Evolutionary conservation across 1,140 invertebrate genomes (phyloP).

Genomic region (Ceratina calcarata): DNA sequence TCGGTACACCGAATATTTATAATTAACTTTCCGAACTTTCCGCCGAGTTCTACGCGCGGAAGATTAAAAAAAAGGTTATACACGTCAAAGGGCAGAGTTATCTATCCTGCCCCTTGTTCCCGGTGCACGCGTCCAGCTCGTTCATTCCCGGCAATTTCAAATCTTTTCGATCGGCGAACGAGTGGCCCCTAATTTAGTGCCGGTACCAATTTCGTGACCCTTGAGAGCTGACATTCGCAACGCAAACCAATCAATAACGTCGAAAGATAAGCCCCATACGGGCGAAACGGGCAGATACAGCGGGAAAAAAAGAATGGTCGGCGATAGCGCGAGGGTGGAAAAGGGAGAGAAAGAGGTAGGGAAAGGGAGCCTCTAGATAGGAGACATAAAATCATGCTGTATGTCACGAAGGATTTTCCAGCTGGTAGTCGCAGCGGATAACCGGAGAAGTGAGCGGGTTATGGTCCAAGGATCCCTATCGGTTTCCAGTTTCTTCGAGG

Average conservation of each 20-base stretch:
- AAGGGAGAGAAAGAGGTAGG: background rate
- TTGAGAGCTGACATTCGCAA: constrained; percentile 15
- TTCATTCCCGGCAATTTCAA: background rate
- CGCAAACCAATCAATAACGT: constrained; percentile 29
- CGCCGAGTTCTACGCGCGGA: too few relatives aligned
- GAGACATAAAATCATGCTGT: constrained; percentile 29
- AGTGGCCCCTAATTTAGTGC: background rate
- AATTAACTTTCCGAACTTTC: too few relatives aligned
- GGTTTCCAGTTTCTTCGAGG: constrained; percentile 37
- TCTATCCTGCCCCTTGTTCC: too few relatives aligned
- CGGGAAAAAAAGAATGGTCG: background rate
- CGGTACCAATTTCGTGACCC: constrained; percentile 2
- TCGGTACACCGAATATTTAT: too few relatives aligned
- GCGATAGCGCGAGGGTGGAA: background rate
- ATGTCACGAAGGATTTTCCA: constrained; percentile 43
- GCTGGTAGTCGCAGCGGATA: constrained; percentile 47
- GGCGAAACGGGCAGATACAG: background rate
- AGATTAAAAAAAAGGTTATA: background rate
- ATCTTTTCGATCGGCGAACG: background rate
- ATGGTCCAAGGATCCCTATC: constrained; percentile 53
- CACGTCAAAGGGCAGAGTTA: too few relatives aligned
- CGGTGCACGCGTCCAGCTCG: too few relatives aligned
- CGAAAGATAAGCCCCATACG: constrained; percentile 8
- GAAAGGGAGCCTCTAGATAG: background rate
- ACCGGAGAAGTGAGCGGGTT: constrained; percentile 48